Evolutionary conservation across 2,797 vertebrate genomes (phyloP).

Genomic region (Coracias cyanogaster): DNA sequence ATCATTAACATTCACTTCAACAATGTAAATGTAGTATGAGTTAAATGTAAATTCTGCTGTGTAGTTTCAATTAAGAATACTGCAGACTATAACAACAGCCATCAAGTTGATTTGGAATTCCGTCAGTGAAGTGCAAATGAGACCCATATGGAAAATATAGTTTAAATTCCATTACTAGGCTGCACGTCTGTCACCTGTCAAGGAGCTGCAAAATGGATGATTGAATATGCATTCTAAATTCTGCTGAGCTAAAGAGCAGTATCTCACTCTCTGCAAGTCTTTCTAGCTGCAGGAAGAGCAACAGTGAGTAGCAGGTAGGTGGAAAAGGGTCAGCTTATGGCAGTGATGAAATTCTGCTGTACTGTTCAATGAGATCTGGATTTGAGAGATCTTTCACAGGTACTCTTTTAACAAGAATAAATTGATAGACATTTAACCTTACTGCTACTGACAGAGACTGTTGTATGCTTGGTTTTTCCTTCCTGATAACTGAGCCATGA

Average conservation of each 20-base stretch:
- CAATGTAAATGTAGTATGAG: not conserved
- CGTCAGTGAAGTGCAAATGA: not conserved
- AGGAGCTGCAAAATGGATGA: constrained; percentile 14
- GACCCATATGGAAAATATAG: constrained; percentile 34
- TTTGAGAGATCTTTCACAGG: not conserved
- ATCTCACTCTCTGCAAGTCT: not conserved
- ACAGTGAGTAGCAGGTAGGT: not conserved
- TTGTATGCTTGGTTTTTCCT: not conserved
- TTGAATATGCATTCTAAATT: constrained; percentile 13
- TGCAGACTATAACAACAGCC: not conserved
- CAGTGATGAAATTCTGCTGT: not conserved
- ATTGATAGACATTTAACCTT: not conserved
- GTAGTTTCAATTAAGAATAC: not conserved
- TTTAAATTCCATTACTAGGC: not conserved
- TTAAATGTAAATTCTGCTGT: constrained; percentile 4
- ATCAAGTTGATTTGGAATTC: constrained; percentile 34
- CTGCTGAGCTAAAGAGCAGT: not conserved
- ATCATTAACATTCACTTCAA: not conserved
- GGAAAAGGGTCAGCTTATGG: not conserved
- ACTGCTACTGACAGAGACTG: not conserved
- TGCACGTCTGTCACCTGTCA: not conserved
- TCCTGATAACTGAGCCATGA: not conserved
- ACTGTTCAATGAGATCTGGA: not conserved
- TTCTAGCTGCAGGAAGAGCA: not conserved
- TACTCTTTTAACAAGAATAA: not conserved